Conservation (phyloP, 2,797 vertebrate species). For the Thalassophryne amazonica region DNA sequence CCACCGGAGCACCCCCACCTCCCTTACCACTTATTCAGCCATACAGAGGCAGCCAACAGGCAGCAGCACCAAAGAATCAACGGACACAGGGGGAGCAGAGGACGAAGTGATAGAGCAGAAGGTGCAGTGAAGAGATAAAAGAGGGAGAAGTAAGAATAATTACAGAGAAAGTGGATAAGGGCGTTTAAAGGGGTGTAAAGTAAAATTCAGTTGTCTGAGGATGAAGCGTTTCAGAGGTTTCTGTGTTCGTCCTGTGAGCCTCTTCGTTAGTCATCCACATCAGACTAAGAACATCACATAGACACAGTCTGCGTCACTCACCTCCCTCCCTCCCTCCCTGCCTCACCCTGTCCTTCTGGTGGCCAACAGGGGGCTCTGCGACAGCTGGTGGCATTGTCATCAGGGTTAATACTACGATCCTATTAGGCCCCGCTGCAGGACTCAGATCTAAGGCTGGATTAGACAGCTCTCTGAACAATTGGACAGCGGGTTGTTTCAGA, state of each 20-base stretch:
- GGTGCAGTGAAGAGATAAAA: background rate
- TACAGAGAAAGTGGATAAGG: background rate
- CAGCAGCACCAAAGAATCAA: slow-evolving; percentile 12
- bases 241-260: slow-evolving; percentile 14
- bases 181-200: background rate
- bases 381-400: slow-evolving; percentile 80
- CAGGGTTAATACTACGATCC: slow-evolving; percentile 81
- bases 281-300: slow-evolving; percentile 52
- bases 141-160: background rate
- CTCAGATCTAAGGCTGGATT: slow-evolving; percentile 89
- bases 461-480: slow-evolving; percentile 90
- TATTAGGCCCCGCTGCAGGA: slow-evolving; percentile 75
- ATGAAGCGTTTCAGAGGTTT: slow-evolving; percentile 44
- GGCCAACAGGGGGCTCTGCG: slow-evolving; percentile 76
- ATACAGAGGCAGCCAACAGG: slow-evolving; percentile 46
- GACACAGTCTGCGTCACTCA: slow-evolving; percentile 42
- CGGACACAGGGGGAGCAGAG: slow-evolving; percentile 1
- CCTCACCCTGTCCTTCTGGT: slow-evolving; percentile 26
- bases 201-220: slow-evolving; percentile 32
- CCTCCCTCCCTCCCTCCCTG: slow-evolving; percentile 21
- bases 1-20: slow-evolving; percentile 40
- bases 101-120: slow-evolving; percentile 1
- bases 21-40: slow-evolving; percentile 73
- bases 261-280: slow-evolving; percentile 49
- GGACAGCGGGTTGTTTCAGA: slow-evolving; percentile 72